Conservation (phyloP, 2,797 vertebrate genomes). For the Lithobates pipiens region DNA sequence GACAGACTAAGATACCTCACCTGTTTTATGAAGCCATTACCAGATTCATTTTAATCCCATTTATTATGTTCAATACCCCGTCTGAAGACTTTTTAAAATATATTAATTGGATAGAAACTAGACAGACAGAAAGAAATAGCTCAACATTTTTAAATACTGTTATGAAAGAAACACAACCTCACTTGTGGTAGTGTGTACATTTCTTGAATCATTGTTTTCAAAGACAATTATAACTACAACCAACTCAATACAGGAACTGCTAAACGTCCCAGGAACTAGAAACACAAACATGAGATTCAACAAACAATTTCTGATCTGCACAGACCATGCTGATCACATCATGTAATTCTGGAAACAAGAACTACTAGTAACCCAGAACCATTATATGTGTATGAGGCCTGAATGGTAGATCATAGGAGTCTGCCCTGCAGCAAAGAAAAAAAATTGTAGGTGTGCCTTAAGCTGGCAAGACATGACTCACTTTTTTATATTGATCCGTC, state of each 20-base stretch:
- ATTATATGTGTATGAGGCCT: no score
- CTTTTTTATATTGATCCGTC: no score
- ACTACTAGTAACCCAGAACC: no score
- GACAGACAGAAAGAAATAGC: slow-evolving; percentile 70
- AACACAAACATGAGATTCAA: no score
- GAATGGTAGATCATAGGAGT: no score
- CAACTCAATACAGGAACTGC: not conserved
- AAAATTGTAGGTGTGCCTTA: no score
- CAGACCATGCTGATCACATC: no score
- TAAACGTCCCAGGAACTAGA: no score
- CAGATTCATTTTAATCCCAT: slow-evolving; percentile 80
- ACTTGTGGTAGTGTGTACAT: not conserved
- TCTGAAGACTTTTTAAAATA: slow-evolving; percentile 76
- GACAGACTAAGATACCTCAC: slow-evolving; percentile 74
- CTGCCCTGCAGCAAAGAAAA: no score
- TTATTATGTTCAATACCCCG: slow-evolving; percentile 76
- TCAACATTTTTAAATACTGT: slow-evolving; percentile 65
- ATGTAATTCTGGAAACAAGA: no score
- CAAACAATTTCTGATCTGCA: no score
- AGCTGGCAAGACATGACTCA: no score
- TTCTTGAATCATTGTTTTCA: not conserved
- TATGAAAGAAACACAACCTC: not conserved
- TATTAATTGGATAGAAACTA: slow-evolving; percentile 75
- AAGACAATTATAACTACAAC: not conserved
- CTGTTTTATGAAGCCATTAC: slow-evolving; percentile 81